Conservation (phyloP, 2,797 vertebrate genomes). For the Fundulus diaphanus region DNA sequence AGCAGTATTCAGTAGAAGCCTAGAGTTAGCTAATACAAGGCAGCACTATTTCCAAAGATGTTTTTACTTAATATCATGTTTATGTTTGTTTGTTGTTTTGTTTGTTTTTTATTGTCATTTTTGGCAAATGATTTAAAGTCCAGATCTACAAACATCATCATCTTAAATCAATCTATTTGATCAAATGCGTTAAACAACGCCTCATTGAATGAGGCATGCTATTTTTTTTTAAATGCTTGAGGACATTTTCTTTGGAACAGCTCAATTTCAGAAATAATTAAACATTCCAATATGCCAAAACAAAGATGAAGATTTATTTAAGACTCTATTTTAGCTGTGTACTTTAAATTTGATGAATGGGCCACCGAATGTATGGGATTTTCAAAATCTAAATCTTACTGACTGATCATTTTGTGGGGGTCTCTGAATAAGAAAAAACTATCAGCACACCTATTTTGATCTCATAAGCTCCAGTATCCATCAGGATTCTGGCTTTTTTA, state of each 20-base stretch:
- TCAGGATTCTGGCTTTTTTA: background rate
- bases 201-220: background rate
- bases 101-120: background rate
- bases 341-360: background rate
- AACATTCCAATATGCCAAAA: background rate
- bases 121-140: background rate
- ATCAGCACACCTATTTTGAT: background rate
- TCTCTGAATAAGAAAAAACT: background rate
- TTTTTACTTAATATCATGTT: background rate
- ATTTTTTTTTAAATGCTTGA: background rate
- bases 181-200: background rate
- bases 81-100: background rate
- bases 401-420: background rate
- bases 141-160: background rate
- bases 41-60: background rate
- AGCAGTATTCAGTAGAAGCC: no score
- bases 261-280: background rate
- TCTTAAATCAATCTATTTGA: background rate
- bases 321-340: background rate
- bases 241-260: background rate
- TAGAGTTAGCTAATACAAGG: background rate
- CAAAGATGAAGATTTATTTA: background rate
- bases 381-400: background rate
- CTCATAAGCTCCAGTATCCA: background rate
- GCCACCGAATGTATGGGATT: no score